Conservation (phyloP, 2,888 invertebrate genomes). For the Gymnoscelis rufifasciata region DNA sequence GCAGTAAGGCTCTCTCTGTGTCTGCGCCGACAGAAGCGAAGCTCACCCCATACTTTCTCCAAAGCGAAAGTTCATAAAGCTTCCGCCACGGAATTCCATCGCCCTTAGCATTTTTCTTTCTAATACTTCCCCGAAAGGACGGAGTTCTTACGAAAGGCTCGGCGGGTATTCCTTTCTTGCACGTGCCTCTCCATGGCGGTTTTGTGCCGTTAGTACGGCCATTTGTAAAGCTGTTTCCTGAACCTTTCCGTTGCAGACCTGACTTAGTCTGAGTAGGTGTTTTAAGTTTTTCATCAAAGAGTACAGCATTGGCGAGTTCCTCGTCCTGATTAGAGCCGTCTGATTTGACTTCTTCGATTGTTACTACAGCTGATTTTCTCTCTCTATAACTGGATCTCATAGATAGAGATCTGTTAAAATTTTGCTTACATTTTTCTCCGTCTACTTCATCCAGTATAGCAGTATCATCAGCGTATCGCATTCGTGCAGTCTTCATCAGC, state of each 20-base stretch:
- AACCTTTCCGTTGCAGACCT: slow-evolving; percentile 52
- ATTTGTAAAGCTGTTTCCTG: slow-evolving; percentile 49
- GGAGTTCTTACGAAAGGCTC: slow-evolving; percentile 62
- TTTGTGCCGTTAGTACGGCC: slow-evolving; percentile 56
- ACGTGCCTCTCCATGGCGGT: slow-evolving; percentile 70
- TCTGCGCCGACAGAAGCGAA: slow-evolving; percentile 66
- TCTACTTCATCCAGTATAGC: slow-evolving; percentile 65
- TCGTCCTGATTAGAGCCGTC: slow-evolving; percentile 64
- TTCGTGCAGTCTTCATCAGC: slow-evolving; percentile 79
- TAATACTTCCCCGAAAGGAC: slow-evolving; percentile 65
- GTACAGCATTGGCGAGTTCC: slow-evolving; percentile 54
- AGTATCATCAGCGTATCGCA: slow-evolving; percentile 78
- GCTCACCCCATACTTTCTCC: slow-evolving; percentile 74
- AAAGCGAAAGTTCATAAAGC: slow-evolving; percentile 76
- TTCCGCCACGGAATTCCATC: slow-evolving; percentile 76
- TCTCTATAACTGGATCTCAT: slow-evolving; percentile 66
- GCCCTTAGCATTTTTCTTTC: slow-evolving; percentile 58
- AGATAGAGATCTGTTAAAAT: slow-evolving; percentile 58
- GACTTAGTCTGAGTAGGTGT: slow-evolving; percentile 45
- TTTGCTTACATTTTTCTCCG: slow-evolving; percentile 61
- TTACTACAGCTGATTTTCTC: slow-evolving; percentile 66
- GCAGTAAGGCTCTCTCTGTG: slow-evolving; percentile 59
- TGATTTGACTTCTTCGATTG: slow-evolving; percentile 72
- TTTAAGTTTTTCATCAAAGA: slow-evolving; percentile 64
- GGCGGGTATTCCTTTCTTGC: slow-evolving; percentile 52